Base-by-base conservation (phyloP, 2,888 invertebrate species). In the Metellina segmentata region DNA sequence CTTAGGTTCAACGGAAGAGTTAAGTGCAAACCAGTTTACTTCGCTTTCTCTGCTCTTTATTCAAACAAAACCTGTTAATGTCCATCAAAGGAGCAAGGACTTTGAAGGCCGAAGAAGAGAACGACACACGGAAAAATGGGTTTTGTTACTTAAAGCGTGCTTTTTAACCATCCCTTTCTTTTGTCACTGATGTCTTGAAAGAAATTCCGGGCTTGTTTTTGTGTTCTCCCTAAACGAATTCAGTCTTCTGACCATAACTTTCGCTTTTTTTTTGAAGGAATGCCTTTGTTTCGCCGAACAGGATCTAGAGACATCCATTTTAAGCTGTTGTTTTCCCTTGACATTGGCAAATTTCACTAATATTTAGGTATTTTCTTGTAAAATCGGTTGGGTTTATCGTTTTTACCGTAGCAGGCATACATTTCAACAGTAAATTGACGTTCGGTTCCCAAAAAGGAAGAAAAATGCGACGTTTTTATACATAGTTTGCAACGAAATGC, bases 1-100 rank as follows among this genome's bases (percentile, higher is more conserved):
- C 20, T 8, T 20, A 77, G 53, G 79, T 87, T 87, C 79, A 79
- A 49, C 81, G 52, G 70, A 70, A 70, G 51, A 53, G 53, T 77
- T 51, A 86, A 72, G 81, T 72, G 52, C 72, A 81, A 87, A 87
- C 87, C 81, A 87, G 87, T 87, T 81, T 53, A 77, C 16, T 83
- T 61, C 11, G 13, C 49, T 70, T 70, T 85, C n/a, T 69, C 77
- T 49, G 48, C 69, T 69, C 49, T 61, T 85, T 78, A 13, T 70
- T 75, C 51, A 75, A 77, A 85, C 77, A 77, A 70, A 86, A 86
- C 85, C 77, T 19, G 77, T 86, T 86, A 49, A 78, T 78, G 51
- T 61, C 78, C 69, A 75, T 85, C 71, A 53, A 34, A 61, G n/a
- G 51, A 51, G 72, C 49, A 49, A 81, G 20, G 74, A 74, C 52